Evolutionary conservation across 2,888 invertebrate species (phyloP), one percentile per base, ranked within the genome.

Genomic region (Ochropleura plecta): DNA sequence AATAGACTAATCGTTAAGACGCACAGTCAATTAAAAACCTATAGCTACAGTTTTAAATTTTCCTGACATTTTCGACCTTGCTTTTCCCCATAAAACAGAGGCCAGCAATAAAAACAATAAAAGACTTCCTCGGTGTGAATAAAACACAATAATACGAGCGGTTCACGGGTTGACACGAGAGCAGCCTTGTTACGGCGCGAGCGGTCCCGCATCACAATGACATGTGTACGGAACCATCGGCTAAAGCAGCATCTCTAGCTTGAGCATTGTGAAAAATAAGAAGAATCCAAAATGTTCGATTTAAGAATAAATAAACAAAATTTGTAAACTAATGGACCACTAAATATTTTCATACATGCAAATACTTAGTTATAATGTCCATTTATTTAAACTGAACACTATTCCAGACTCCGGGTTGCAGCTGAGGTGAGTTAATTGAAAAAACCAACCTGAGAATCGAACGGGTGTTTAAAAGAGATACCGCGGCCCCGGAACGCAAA

Each of bases 181-280:
- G 68, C 44, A 18, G 75, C n/a, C 73, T 81, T 59, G 80, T 64
- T 70, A 62, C 44, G 40, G 59, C 9, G 6, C 18, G 53, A 55
- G 66, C 51, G 68, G 66, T 12, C 64, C 70, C 30, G 81, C 81
- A 71, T 81, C 42, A 48, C 70, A 84, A 81, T 84, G 84, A 84
- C 68, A 5, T 0, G 20, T 44, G 42, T 69, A 46, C 83, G 73
- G 83, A 44, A 78, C 79, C 51, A 18, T 20, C 12, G 14, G n/a
- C 40, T 0, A 10, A 14, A 6, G 3, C 44, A 46, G 30, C 30
- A 14, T 1, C 44, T 59, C 57, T n/a, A 8, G 42, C 57, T 64
- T 68, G 51, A 60, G 48, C 53, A 48, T n/a, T 7, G 62, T 51
- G 9, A 9, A 5, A 59, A 40, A 48, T 64, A 18, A 4, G 51